Conservation (phyloP, 2,888 invertebrate genomes). For the Hypomecis atomaria region DNA sequence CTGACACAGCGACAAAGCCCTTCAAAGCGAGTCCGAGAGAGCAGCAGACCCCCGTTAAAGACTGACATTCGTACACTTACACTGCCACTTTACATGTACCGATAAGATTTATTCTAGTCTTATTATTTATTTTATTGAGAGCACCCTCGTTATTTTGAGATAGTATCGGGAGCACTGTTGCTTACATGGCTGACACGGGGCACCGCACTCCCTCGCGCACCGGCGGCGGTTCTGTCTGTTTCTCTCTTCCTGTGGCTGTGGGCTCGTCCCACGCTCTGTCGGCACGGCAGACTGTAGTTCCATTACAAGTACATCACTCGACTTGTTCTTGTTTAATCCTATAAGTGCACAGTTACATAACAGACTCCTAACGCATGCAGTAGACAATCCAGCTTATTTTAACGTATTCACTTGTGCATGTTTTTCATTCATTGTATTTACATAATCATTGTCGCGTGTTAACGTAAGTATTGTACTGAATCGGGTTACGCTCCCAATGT, state of each 20-base stretch:
- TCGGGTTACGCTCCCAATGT: constrained; percentile 22
- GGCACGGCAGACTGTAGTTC: constrained; percentile 71
- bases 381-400: constrained; percentile 39
- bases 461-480: constrained; percentile 26
- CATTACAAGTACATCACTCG: constrained; percentile 47
- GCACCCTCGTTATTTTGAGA: constrained; percentile 70
- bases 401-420: constrained; percentile 40
- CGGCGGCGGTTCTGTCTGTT: constrained; percentile 85
- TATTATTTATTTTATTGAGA: constrained; percentile 66
- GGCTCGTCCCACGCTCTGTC: constrained; percentile 78
- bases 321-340: constrained; percentile 31
- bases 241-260: constrained; percentile 85
- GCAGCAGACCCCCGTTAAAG: constrained; percentile 85
- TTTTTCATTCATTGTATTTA: constrained; percentile 29
- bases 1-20: constrained; percentile 83
- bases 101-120: constrained; percentile 62
- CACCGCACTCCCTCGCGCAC: constrained; percentile 79
- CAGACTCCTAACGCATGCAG: constrained; percentile 38
- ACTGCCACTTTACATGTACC: constrained; percentile 78
- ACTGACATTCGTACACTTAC: constrained; percentile 74
- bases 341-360: constrained; percentile 38
- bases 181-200: constrained; percentile 79
- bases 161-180: constrained; percentile 76
- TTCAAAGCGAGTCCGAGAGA: constrained; percentile 85
- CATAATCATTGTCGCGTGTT: constrained; percentile 20